Conservation (phyloP, 2,797 vertebrate genomes). For the Sebastes miniatus region DNA sequence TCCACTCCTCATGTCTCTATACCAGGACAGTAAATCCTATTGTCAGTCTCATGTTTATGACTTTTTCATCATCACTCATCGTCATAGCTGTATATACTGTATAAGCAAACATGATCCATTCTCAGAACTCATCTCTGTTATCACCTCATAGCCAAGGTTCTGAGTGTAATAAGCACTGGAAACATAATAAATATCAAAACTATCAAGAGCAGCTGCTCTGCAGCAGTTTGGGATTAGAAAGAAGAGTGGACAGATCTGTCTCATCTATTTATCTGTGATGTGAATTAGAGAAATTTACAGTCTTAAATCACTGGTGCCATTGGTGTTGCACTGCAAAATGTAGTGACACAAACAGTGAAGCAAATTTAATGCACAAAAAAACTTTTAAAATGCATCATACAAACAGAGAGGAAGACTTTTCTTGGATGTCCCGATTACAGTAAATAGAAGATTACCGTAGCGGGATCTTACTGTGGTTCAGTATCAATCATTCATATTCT, state of each 20-base stretch:
- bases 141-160: conserved; percentile 17
- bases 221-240: conserved; percentile 1
- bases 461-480: background rate
- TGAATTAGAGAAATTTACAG: background rate
- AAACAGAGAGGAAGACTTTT: background rate
- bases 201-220: conserved; percentile 48
- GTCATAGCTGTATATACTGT: conserved; percentile 39
- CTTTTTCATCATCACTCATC: conserved; percentile 57
- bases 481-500: background rate
- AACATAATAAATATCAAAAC: conserved; percentile 47
- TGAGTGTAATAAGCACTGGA: conserved; percentile 33
- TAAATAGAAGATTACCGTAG: background rate
- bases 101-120: conserved; percentile 43
- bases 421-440: background rate
- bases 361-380: background rate
- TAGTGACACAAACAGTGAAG: background rate
- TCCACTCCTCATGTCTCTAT: conserved; percentile 30
- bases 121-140: conserved; percentile 16
- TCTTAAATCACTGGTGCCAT: background rate
- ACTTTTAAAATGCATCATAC: background rate
- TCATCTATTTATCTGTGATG: conserved; percentile 1
- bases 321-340: background rate
- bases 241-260: conserved; percentile 6
- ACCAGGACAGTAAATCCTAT: conserved; percentile 53
- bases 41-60: conserved; percentile 55